Conservation (phyloP, 1,140 invertebrate species). For the Aphaenogaster rudis region DNA sequence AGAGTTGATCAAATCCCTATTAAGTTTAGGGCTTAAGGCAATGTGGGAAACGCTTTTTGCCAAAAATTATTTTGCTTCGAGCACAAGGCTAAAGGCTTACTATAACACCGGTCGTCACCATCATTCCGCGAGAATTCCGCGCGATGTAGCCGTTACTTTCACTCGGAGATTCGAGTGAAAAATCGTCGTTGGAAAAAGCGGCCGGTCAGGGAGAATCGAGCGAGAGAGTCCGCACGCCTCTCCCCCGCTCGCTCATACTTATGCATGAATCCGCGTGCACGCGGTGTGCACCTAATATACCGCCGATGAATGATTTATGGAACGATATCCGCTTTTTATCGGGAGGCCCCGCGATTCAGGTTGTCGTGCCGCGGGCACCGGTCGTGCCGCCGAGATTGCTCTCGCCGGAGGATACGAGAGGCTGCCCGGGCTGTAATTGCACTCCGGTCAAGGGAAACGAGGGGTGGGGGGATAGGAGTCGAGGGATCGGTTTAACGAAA, state of each 20-base stretch:
- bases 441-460: slow-evolving; percentile 25
- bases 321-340: slow-evolving; percentile 76
- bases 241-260: slow-evolving; percentile 51
- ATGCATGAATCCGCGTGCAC: slow-evolving; percentile 63
- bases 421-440: slow-evolving; percentile 69
- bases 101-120: not conserved
- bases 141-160: slow-evolving; percentile 24
- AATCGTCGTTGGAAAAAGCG: not conserved
- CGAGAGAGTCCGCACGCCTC: not conserved
- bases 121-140: not conserved
- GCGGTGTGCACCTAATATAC: slow-evolving; percentile 61
- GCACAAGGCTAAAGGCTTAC: no score
- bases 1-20: no score
- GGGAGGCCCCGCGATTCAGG: slow-evolving; percentile 45
- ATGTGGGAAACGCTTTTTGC: no score
- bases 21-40: no score
- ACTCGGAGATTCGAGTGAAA: slow-evolving; percentile 11
- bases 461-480: not conserved
- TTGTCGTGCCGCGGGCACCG: slow-evolving; percentile 65
- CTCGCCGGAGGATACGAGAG: slow-evolving; percentile 69
- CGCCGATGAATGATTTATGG: slow-evolving; percentile 76
- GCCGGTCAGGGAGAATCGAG: not conserved
- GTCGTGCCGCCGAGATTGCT: slow-evolving; percentile 69
- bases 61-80: no score
- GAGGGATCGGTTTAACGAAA: slow-evolving; percentile 60